Evolutionary conservation across 2,113 vertebrate species (phyloP), one percentile per base, ranked within the genome.

Genomic region (Hyaena hyaena): DNA sequence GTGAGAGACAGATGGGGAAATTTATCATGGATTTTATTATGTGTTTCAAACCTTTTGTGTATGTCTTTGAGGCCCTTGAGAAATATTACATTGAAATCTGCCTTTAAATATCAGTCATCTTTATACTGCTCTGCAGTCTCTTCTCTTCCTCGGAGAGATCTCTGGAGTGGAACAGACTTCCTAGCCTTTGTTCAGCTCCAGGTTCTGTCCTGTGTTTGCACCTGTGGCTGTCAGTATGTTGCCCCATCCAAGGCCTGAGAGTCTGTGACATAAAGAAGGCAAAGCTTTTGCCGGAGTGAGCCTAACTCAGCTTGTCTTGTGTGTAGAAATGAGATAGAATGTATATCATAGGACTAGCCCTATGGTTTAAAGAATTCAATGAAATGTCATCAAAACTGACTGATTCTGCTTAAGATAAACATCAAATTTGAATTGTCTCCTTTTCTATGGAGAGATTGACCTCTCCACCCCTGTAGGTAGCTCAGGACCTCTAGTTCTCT

Each of bases 81-180:
- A 87, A 79, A 88, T 61, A 91, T 63, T 48, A 45, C 66, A 76
- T 26, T 53, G 28, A 97, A 95, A 80, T 85, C 65, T 85, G 45
- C 74, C 66, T 84, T 90, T 50, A 61, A 83, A 76, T 45, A 14
- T 45, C 79, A 48, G 6, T 8, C 19, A 1, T 69, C 48, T 94
- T 94, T 33, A 2, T 3, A 26, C 11, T 7, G 2, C 35, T 53
- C 73, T 24, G 82, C 11, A 43, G 55, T 68, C 28, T 7, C 12
- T 7, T 63, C 43, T 63, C 21, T 48, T 90, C 12, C 55, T 50
- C 21, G 12, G 33, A 12, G 92, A 86, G 88, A 39, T 63, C 69
- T 68, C 43, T 9, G 55, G 68, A 50, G 43, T 21, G 45, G 33
- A 92, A 19, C 8, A 26, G 73, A 73, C 2, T 33, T 55, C 0